Percentiles rank a stretch among this genome's conserved stretches.
Conservation (phyloP, 2,888 invertebrate genomes). For the Xanthostigma xanthostigma region DNA sequence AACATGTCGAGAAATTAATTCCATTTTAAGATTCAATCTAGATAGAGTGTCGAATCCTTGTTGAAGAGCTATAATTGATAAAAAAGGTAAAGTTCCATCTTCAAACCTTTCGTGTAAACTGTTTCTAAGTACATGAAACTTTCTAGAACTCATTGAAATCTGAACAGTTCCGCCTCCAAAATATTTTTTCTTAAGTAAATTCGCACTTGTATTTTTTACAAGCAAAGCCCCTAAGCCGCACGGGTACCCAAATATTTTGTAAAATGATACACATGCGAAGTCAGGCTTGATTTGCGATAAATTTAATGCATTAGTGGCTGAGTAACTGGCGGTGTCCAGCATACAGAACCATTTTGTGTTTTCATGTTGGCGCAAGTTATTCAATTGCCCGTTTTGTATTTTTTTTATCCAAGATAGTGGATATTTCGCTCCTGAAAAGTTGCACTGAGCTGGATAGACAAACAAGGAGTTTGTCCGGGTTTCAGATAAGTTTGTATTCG, state of each 20-base stretch:
- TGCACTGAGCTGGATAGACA: constrained; percentile 84
- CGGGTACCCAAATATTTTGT: constrained; percentile 93
- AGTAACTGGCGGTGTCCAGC: constrained; percentile 76
- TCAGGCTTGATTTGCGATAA: constrained; percentile 60
- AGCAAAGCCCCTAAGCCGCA: constrained; percentile 86
- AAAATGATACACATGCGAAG: constrained; percentile 86
- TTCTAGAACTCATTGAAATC: constrained; percentile 56
- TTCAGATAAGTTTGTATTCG: constrained; percentile 20
- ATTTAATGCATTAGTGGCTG: constrained; percentile 63
- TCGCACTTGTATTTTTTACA: constrained; percentile 48
- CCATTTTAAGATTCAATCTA: constrained; percentile 46
- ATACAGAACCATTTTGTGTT: constrained; percentile 53
- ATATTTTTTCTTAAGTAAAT: constrained; percentile 53
- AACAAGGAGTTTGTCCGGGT: constrained; percentile 43
- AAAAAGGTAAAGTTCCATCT: constrained; percentile 83
- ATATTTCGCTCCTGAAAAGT: constrained; percentile 87
- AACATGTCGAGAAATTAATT: constrained; percentile 55
- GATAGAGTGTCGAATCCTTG: constrained; percentile 69
- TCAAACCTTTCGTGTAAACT: constrained; percentile 74
- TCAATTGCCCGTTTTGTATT: constrained; percentile 43
- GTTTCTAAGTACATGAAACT: constrained; percentile 54
- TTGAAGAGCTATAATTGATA: constrained; percentile 66
- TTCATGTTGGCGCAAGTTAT: constrained; percentile 26
- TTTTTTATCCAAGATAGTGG: constrained; percentile 55
- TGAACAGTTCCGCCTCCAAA: constrained; percentile 93